Base-by-base conservation (phyloP, 1,140 invertebrate species). In the Pinna nobilis region DNA sequence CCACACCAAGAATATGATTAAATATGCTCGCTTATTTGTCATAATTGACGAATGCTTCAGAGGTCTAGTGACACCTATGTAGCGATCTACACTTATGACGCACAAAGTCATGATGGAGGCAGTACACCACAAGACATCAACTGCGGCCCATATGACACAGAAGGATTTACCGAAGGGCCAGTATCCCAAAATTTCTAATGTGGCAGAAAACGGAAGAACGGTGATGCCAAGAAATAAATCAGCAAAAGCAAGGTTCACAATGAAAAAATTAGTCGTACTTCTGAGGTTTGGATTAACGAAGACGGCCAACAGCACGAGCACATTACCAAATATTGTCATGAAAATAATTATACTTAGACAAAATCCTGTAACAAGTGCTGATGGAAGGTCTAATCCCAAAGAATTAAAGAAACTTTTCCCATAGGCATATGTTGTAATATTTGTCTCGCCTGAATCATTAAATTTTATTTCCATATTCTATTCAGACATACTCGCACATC, bases 1-100 rank as follows among this genome's bases (percentile, higher is more conserved):
- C 97, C 97, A 99, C n/a, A 98, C 97, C 9, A 95, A 92, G 0
- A 93, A 92, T 74, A 99, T 98, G 95, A 98, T 97, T 37, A 97
- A 89, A 1, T 94, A 93, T 0, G 96, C 96, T 41, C 96, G 91
- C 55, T 68, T 77, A 15, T 76, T 55, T 18, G 86, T 79, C 78
- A 86, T 84, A 7, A 86, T 74, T n/a, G 64, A 70, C 1, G 81
- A 77, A 57, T 88, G 87, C 37, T 76, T 65, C 11, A 90, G 85
- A 9, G 90, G 90, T 47, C 88, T 77, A 6, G 82, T 84, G 6
- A 90, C 87, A 2, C 89, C 90, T 60, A 90, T 83, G 73, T 88
- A 90, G 28, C 90, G 75, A 73, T 90, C 90, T n/a, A 90, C 83
- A 64, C 86, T 88, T 55, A 90, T 91, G 13, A 89, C 89, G 61